Evolutionary conservation across 2,888 invertebrate genomes (phyloP).

Genomic region (Lochmaea capreae): DNA sequence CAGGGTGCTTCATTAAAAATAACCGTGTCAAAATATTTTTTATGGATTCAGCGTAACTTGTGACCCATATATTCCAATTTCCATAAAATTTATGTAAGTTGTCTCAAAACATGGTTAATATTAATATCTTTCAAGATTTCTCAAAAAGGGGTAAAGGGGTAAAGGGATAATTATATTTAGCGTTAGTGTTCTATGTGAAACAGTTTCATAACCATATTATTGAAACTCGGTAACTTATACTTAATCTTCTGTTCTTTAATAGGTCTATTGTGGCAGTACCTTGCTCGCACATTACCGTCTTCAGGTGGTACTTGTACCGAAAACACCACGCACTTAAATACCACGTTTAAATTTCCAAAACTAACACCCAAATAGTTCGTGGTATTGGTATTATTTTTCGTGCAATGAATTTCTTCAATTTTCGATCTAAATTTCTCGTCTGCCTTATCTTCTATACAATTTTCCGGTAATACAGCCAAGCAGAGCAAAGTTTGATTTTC

Average conservation of each 20-base stretch:
- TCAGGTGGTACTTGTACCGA: background rate
- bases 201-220: background rate
- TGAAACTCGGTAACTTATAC: background rate
- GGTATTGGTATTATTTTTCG: background rate
- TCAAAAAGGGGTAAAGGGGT: too few species aligned
- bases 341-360: constrained; percentile 6
- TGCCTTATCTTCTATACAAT: constrained; percentile 8
- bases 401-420: constrained; percentile 17
- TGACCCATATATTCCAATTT: too few species aligned
- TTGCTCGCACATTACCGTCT: background rate
- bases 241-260: background rate
- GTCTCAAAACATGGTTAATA: too few species aligned
- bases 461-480: constrained; percentile 3
- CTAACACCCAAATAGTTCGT: constrained; percentile 8
- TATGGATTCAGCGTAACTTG: too few species aligned
- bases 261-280: constrained; percentile 20
- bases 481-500: constrained; percentile 9
- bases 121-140: too few species aligned
- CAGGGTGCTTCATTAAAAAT: too few species aligned
- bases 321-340: constrained; percentile 24
- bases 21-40: too few species aligned
- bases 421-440: background rate
- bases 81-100: too few species aligned
- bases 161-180: too few species aligned
- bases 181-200: background rate